These are phyloP conservation scores for Alosa alosa DNA, from an alignment of 2,113 vertebrate species.

Conservation along the genomic window DNA sequence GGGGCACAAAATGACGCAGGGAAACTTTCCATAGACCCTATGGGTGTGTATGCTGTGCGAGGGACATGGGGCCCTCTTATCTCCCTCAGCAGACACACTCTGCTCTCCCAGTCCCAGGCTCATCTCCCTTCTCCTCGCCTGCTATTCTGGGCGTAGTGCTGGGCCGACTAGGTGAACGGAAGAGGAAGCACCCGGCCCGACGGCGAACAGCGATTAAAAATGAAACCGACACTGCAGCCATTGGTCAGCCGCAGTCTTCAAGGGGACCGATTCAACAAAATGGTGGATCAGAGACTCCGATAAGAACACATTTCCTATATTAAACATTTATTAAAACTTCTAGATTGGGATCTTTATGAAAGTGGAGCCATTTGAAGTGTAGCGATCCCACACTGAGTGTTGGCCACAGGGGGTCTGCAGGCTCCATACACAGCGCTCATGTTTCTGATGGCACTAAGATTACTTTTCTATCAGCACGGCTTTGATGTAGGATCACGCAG, in stretches of 20 bases:
- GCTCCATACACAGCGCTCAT: neutral
- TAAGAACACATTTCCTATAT: conserved; percentile 10
- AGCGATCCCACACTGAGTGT: neutral
- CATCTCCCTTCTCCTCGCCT: neutral
- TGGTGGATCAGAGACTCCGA: neutral
- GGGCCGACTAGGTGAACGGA: neutral
- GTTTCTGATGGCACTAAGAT: neutral
- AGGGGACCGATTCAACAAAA: neutral
- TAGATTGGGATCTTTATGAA: conserved; percentile 11
- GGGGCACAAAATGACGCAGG: neutral
- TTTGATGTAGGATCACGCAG: conserved; percentile 13
- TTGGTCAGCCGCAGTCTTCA: neutral
- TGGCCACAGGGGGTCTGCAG: neutral
- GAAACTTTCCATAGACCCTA: neutral
- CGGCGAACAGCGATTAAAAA: neutral
- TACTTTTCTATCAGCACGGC: neutral
- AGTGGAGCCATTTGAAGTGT: neutral
- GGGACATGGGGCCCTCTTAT: neutral
- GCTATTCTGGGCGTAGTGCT: neutral
- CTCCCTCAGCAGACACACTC: neutral
- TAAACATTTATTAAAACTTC: conserved; percentile 19
- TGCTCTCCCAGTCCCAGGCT: neutral
- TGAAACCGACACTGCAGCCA: neutral
- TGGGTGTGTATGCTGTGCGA: neutral
- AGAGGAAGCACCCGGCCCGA: neutral